A percentile compares a stretch with the other conserved stretches of the same genome.
These are phyloP conservation scores for Saguinus oedipus DNA, from an alignment of 2,797 vertebrate genomes.

Conservation along the genomic window DNA sequence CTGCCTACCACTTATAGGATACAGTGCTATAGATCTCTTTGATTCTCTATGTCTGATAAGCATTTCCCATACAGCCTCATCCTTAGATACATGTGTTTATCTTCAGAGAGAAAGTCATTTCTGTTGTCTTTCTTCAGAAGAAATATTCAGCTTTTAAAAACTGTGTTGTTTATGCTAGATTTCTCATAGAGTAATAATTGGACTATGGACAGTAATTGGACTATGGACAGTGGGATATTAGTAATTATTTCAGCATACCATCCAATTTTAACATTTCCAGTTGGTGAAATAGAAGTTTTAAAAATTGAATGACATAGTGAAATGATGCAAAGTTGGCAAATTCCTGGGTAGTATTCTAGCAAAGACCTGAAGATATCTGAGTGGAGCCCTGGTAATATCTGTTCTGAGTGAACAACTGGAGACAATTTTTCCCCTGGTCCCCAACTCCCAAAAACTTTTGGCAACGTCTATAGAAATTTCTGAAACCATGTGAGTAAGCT, in stretches of 20 bases:
- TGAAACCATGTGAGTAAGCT: neutral
- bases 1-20: neutral
- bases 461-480: neutral
- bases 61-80: neutral
- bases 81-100: neutral
- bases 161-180: neutral
- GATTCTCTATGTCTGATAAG: neutral
- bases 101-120: constrained; percentile 4
- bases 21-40: neutral
- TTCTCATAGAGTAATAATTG: neutral
- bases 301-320: neutral
- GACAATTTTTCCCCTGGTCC: neutral
- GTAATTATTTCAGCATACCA: neutral
- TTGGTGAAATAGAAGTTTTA: neutral
- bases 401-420: neutral
- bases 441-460: neutral
- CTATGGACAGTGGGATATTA: neutral
- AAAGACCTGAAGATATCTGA: neutral
- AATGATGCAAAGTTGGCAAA: neutral
- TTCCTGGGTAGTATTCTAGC: neutral
- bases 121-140: neutral
- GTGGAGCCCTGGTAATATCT: neutral
- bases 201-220: neutral
- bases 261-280: neutral
- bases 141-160: constrained; percentile 3